Conservation (phyloP, 2,888 invertebrate species). For the Encarsia formosa region DNA sequence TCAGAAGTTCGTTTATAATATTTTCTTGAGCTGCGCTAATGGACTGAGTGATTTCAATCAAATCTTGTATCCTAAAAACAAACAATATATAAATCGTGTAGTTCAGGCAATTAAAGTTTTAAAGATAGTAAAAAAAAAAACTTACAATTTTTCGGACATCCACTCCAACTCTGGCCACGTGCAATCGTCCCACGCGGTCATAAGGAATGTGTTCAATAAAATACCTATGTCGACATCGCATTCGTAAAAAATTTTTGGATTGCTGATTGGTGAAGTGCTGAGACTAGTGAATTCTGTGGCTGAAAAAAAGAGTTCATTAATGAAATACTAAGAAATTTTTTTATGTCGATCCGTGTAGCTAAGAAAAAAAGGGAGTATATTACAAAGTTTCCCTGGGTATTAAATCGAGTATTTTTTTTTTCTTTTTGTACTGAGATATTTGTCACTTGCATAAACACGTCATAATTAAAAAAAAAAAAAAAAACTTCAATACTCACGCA, state of each 20-base stretch:
- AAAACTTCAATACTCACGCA: constrained; percentile 32
- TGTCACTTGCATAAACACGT: no score
- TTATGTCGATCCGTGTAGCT: no score
- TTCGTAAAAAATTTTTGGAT: constrained; percentile 64
- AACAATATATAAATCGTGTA: background rate
- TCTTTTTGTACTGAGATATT: no score
- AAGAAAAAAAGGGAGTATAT: no score
- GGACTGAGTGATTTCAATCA: constrained; percentile 57
- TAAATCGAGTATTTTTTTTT: no score
- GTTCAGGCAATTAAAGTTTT: background rate
- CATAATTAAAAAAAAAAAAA: background rate
- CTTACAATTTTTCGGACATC: constrained; percentile 63
- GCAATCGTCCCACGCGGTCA: constrained; percentile 48
- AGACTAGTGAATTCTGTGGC: constrained; percentile 53
- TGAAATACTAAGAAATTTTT: no score
- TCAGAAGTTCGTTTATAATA: constrained; percentile 55
- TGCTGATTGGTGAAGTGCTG: constrained; percentile 51
- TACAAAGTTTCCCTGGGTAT: no score
- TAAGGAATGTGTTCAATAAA: constrained; percentile 57
- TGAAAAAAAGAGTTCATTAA: constrained; percentile 32
- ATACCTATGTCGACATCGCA: constrained; percentile 57
- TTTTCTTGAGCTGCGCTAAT: constrained; percentile 56
- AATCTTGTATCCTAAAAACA: constrained; percentile 55
- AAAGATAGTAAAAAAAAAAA: constrained; percentile 33
- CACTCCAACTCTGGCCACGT: constrained; percentile 72